These are phyloP conservation scores for Gallinago solitaria DNA, from an alignment of 2,797 vertebrate genomes.

Conservation along the genomic window DNA sequence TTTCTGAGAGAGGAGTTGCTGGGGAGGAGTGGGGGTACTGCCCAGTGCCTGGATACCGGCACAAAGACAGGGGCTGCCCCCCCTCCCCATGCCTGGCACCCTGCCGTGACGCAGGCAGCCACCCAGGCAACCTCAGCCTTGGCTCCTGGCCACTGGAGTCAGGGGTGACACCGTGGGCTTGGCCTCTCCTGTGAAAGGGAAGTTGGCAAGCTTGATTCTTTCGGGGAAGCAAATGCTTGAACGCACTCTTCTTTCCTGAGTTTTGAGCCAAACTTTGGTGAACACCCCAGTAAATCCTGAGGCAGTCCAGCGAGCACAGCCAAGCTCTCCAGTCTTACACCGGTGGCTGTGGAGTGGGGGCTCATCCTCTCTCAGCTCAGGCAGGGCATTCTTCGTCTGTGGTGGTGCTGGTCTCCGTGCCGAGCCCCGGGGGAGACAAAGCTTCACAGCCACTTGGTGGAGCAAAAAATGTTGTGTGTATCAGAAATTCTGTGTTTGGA, in stretches of 20 bases:
- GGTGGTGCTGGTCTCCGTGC: background rate
- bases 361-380: background rate
- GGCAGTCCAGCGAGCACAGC: background rate
- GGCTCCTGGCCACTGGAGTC: background rate
- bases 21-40: background rate
- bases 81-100: background rate
- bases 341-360: background rate
- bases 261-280: background rate
- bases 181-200: background rate
- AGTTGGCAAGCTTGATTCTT: background rate
- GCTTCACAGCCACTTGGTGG: rapidly evolving
- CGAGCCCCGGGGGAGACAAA: background rate
- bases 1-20: background rate
- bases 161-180: background rate
- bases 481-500: background rate
- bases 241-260: background rate
- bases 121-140: background rate
- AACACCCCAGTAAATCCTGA: background rate
- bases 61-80: background rate
- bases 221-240: background rate
- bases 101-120: background rate
- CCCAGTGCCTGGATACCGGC: background rate
- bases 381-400: background rate
- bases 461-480: rapidly evolving
- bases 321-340: background rate